These are phyloP conservation scores for Caenorhabditis elegans DNA, from an alignment of 1,140 invertebrate genomes.

Conservation along the genomic window DNA sequence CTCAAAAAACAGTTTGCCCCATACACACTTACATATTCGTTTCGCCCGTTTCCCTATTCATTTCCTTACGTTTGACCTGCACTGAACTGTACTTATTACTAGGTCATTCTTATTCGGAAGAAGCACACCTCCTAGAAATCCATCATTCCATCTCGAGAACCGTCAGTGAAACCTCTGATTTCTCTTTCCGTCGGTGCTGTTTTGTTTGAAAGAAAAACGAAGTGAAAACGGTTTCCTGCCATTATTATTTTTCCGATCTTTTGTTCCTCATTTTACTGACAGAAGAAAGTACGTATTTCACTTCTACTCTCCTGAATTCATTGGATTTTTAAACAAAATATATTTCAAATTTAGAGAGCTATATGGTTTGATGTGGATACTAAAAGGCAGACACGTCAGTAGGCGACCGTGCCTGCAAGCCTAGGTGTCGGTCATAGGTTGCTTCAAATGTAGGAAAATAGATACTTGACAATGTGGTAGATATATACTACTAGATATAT, in stretches of 20 bases:
- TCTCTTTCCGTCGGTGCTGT: constrained; percentile 19
- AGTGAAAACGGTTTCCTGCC: constrained; percentile 22
- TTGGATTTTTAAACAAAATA: no score
- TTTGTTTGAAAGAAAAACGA: background rate
- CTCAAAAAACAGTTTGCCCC: background rate
- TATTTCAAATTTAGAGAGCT: no score
- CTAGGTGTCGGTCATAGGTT: no score
- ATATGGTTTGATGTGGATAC: no score
- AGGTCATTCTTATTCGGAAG: constrained; percentile 19
- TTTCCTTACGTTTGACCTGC: constrained; percentile 25
- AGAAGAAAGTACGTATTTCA: background rate
- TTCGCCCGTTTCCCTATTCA: background rate
- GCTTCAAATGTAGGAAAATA: no score
- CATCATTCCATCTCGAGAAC: constrained; percentile 19
- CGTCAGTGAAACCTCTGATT: constrained; percentile 22
- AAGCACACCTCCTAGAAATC: background rate
- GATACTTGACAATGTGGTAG: no score
- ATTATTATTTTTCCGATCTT: background rate
- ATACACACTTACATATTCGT: background rate
- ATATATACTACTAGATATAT: no score
- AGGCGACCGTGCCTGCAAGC: no score
- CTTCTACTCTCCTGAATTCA: background rate
- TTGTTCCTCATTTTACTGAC: background rate
- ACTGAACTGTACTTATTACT: constrained; percentile 25
- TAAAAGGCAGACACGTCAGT: no score